Percentiles rank a stretch among this genome's conserved stretches.
phyloP scores from a whole-genome alignment of 2,797 vertebrate species.

The Melanotaenia maccullochi region DNA sequence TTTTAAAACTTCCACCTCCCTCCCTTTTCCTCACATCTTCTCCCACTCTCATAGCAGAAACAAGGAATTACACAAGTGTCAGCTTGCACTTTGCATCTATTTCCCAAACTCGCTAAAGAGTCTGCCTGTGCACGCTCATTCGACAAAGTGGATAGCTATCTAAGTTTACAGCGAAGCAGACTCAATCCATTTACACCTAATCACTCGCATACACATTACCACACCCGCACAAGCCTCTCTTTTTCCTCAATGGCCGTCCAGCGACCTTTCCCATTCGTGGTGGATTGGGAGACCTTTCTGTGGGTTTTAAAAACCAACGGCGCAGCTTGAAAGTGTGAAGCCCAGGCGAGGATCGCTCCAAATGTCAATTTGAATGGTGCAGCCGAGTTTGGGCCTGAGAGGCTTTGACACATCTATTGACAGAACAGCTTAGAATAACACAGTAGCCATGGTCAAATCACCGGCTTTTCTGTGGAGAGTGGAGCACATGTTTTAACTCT shows the following conservation, averaged over 20 bases:
- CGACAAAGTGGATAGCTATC: conserved; percentile 65
- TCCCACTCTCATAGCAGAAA: conserved; percentile 53
- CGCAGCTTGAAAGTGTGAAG: conserved; percentile 58
- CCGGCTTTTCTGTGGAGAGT: conserved; percentile 49
- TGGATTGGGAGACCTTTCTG: conserved; percentile 69
- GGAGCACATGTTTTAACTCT: conserved; percentile 6
- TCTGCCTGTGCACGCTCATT: conserved; percentile 40
- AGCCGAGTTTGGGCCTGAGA: conserved; percentile 66
- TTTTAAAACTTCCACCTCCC: conserved; percentile 55
- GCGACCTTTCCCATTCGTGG: conserved; percentile 72
- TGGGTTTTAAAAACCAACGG: conserved; percentile 50
- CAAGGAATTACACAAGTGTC: conserved; percentile 59
- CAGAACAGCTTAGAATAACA: conserved; percentile 66
- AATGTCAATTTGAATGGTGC: conserved; percentile 82
- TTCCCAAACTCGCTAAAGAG: conserved; percentile 50
- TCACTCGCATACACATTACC: conserved; percentile 33
- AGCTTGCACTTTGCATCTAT: conserved; percentile 43
- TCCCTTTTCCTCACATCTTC: conserved; percentile 34
- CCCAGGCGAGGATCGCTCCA: conserved; percentile 72
- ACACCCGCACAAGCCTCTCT: conserved; percentile 21
- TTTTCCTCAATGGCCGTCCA: conserved; percentile 60
- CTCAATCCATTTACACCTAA: conserved; percentile 77
- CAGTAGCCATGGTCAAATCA: conserved; percentile 59
- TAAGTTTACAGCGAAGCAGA: conserved; percentile 61
- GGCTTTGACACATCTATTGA: conserved; percentile 72